Evolutionary conservation across 1,140 invertebrate species (phyloP).

Genomic region (Choristoneura fumiferana): DNA sequence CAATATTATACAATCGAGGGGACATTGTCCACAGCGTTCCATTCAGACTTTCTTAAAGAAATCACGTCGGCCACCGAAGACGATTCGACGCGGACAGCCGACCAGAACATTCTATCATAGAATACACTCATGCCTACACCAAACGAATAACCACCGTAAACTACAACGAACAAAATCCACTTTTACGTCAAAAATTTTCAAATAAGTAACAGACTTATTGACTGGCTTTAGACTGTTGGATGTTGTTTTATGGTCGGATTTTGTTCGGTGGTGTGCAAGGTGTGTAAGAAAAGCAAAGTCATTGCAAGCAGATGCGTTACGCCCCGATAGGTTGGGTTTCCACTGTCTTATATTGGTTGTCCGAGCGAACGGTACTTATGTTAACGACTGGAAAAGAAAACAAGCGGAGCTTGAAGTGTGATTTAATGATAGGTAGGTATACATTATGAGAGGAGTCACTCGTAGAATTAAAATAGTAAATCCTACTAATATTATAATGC

Average conservation of each 20-base stretch:
- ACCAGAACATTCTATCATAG: constrained; percentile 61
- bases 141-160: constrained; percentile 32
- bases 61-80: constrained; percentile 73
- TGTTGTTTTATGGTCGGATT: neutral
- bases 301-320: constrained; percentile 50
- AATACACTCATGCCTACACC: neutral
- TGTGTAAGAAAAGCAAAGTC: constrained; percentile 46
- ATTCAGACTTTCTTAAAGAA: constrained; percentile 74
- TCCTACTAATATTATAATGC: no score
- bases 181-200: neutral
- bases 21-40: constrained; percentile 69
- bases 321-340: constrained; percentile 43
- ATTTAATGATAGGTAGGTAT: no score
- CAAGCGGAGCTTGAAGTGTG: no score
- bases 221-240: neutral
- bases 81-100: constrained; percentile 66
- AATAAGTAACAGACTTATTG: neutral
- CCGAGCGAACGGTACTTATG: neutral
- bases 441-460: no score
- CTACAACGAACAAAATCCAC: neutral
- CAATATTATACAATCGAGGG: constrained; percentile 56
- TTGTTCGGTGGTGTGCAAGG: constrained; percentile 21
- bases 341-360: constrained; percentile 20
- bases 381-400: no score
- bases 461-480: no score